These are phyloP conservation scores for Apocheima hispidaria DNA, from an alignment of 2,888 invertebrate species.

Conservation along the genomic window DNA sequence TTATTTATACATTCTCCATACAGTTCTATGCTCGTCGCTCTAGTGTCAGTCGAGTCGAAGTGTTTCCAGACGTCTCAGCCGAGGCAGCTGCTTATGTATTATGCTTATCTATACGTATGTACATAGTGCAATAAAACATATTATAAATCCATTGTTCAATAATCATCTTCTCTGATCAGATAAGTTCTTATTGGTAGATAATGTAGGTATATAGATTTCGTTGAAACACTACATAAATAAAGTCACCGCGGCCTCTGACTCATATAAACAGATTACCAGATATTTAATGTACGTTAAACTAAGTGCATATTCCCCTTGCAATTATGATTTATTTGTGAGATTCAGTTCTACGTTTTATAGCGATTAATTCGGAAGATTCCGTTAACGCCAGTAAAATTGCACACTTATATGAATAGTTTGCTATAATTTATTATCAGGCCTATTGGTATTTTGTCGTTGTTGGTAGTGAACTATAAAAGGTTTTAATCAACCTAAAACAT, in stretches of 20 bases:
- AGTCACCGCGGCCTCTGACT: constrained; percentile 26
- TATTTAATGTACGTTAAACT: constrained; percentile 51
- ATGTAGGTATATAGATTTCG: not conserved
- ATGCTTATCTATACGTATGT: no score
- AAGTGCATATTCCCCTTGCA: constrained; percentile 46
- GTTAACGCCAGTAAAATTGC: constrained; percentile 51
- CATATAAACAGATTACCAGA: constrained; percentile 46
- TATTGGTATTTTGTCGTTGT: not conserved
- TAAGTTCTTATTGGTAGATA: not conserved
- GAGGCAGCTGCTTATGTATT: no score
- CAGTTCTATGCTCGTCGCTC: no score
- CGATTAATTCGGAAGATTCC: constrained; percentile 50
- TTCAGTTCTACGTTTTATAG: constrained; percentile 52
- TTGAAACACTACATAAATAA: constrained; percentile 21
- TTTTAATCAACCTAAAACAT: no score
- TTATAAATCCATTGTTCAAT: no score
- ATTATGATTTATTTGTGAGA: constrained; percentile 54
- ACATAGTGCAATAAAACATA: no score
- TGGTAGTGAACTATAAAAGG: not conserved
- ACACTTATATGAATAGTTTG: constrained; percentile 39
- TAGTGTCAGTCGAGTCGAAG: no score
- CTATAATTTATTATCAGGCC: not conserved
- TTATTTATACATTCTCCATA: no score
- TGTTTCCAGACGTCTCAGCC: no score
- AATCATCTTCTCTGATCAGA: no score